phyloP scores from a whole-genome alignment of 2,888 invertebrate genomes.

The Thalpophila matura region DNA sequence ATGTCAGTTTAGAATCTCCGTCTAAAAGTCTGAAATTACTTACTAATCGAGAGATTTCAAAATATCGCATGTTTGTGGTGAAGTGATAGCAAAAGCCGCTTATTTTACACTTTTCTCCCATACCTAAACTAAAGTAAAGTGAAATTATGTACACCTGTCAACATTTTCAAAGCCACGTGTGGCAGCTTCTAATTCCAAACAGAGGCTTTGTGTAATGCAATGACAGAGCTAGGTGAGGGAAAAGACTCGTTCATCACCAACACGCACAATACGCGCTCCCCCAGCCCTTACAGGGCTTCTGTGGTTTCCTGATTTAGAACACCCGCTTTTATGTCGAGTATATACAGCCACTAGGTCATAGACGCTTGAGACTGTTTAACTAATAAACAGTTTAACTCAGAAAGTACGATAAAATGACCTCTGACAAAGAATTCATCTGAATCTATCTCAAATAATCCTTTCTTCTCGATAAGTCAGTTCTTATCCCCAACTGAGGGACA shows the following conservation, averaged over 20 bases:
- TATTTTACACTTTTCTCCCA: too few relatives aligned
- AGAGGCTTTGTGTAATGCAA: constrained; percentile 18
- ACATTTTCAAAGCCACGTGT: background rate
- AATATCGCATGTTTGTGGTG: too few relatives aligned
- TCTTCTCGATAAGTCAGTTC: constrained; percentile 38
- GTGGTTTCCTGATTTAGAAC: constrained; percentile 49
- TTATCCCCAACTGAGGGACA: constrained; percentile 33
- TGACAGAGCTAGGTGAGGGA: constrained; percentile 30
- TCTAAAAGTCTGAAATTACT: too few relatives aligned
- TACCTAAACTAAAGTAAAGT: background rate
- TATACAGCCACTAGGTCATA: constrained; percentile 32
- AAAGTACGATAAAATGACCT: constrained; percentile 10
- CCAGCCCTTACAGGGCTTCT: constrained; percentile 49
- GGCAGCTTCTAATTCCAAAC: constrained; percentile 5
- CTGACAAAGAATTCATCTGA: constrained; percentile 11
- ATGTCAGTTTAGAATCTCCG: too few relatives aligned
- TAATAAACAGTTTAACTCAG: constrained; percentile 6
- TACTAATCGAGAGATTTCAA: too few relatives aligned
- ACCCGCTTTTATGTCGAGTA: constrained; percentile 28
- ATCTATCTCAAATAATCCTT: constrained; percentile 33
- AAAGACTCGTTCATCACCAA: constrained; percentile 22
- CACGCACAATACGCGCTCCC: constrained; percentile 43
- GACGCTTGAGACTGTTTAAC: background rate
- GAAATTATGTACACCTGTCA: background rate
- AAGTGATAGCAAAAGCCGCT: too few relatives aligned